Base-by-base conservation (phyloP, 1,140 invertebrate genomes). In the Anthonomus grandis region DNA sequence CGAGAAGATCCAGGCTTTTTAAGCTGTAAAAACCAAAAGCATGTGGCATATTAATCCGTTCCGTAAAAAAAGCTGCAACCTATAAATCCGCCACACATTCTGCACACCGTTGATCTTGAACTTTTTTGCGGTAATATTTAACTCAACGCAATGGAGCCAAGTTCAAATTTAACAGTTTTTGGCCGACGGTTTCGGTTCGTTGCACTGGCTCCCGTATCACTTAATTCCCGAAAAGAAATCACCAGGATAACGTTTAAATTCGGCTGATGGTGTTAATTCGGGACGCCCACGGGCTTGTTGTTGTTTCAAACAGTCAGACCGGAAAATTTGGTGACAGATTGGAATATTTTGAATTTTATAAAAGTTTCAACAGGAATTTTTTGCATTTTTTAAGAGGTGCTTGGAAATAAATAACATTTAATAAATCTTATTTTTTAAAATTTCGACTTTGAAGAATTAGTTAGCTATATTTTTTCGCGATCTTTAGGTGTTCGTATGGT, bases 51-150 rank as follows among this genome's bases (percentile, higher is more conserved):
- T n/a, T n/a, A n/a, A n/a, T n/a, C n/a, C 19, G 17, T 17, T 41
- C 19, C 25, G 25, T 31, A 27, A 24, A 24, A 21, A 48, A 48
- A 31, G 13, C 46, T 48, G 46, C 13, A 31, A 25, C 19, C 13
- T 22, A 48, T 48, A 24, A 48, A 24, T 48, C 13, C 46, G 24
- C 24, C 13, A 12, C 23, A n/a, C 10, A n/a, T n/a, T n/a, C n/a
- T n/a, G n/a, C n/a, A n/a, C 38, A 17, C 8, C 17, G 38, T 45
- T 38, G 48, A 51, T 51, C 48, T 51, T 38, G 48, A 51, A 51
- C 48, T 51, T 51, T 49, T 51, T 51, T 19, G 25, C 46, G 27
- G 13, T 23, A 23, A 38, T 51, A 51, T 51, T 51, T 51, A 38
- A 51, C 27, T 51, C 48, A 51, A 38, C 48, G 17, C 48, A 15